Conservation (phyloP, 2,113 vertebrate genomes). For the Pteropus alecto region DNA sequence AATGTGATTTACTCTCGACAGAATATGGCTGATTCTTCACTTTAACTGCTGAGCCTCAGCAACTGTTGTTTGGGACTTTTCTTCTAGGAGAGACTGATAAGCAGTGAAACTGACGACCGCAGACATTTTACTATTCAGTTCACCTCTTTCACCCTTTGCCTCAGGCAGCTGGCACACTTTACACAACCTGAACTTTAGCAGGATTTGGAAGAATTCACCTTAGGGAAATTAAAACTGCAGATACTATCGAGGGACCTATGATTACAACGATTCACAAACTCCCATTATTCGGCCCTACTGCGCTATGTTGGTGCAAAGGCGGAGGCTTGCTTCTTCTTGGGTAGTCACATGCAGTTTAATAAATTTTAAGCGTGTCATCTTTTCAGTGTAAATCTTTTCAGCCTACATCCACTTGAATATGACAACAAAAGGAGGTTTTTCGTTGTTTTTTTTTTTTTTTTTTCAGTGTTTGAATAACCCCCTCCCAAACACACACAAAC, state of each 20-base stretch:
- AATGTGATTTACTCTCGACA: not conserved
- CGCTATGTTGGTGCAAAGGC: not conserved
- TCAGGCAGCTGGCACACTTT: not conserved
- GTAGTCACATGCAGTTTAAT: not conserved
- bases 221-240: constrained; percentile 60
- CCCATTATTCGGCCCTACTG: not conserved
- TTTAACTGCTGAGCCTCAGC: constrained; percentile 43
- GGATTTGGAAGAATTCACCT: constrained; percentile 53
- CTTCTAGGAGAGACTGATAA: not conserved
- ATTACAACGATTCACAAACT: constrained; percentile 28
- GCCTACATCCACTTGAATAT: not conserved
- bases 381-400: not conserved
- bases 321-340: not conserved
- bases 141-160: constrained; percentile 52
- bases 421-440: not conserved
- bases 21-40: constrained; percentile 39
- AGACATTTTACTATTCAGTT: constrained; percentile 44
- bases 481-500: not conserved
- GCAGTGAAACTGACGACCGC: not conserved
- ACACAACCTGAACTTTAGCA: constrained; percentile 8
- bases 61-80: not conserved
- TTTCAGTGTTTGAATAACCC: not conserved
- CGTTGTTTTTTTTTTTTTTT: not conserved
- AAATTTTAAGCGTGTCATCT: not conserved
- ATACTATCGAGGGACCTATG: not conserved